Evolutionary conservation across 2,113 vertebrate genomes (phyloP), one percentile per base, ranked within the genome.

Genomic region (Diglossa brunneiventris): DNA sequence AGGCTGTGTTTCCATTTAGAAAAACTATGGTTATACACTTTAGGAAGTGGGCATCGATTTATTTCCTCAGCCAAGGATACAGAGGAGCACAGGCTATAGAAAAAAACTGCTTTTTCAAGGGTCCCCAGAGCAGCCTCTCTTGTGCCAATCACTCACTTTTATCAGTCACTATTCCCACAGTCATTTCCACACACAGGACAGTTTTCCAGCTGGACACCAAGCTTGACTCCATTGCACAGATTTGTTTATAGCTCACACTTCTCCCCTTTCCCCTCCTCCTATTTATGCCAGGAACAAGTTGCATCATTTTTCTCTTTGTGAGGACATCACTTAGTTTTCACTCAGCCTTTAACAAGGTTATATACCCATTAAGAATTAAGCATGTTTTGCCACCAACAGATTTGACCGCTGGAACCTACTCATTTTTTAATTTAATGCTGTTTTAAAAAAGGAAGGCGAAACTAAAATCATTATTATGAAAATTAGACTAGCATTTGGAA

Each of bases 391-490:
- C 68, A 92, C 39, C 83, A 93, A 90, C 64, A 92, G 59, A 89
- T 95, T 26, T 87, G 91, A 90, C 86, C 4, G 0, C 61, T 93
- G 89, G 61, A 93, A 90, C 64, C 68, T 41, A 52, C 2, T 86
- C 14, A 75, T 89, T 89, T 97, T 92, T 89, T 75, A 89, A 94
- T 87, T 83, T 90, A 89, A 87, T 55, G 46, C 5, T 77, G 14
- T 35, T 92, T 88, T 50, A 2, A 50, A 90, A 87, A 66, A 77
- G 28, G 20, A 87, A 80, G 18, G 67, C 64, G 81, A 56, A 87
- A 47, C 39, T 92, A 77, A 83, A 94, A 83, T 46, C 56, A 76
- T 93, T 87, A 92, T 88, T 74, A 93, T 90, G 82, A 93, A 93
- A 94, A 94, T 94, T 35, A 88, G 79, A 70, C 75, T 44, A 90